Base-by-base conservation (phyloP, 2,888 invertebrate species). In the Hypolimnas misippus region DNA sequence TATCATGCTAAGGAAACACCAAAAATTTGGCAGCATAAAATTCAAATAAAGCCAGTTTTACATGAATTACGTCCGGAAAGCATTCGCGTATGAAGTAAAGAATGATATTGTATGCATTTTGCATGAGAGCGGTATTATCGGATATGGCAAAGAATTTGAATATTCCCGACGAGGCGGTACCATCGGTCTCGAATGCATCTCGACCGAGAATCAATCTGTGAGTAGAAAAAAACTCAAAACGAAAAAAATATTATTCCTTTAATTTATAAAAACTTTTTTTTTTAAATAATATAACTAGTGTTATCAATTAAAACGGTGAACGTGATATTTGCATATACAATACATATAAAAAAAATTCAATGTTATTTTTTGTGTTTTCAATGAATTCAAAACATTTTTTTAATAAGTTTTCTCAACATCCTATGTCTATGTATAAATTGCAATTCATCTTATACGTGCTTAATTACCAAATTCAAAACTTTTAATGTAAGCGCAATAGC, bases 31-130 rank as follows among this genome's bases (percentile, higher is more conserved):
- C 75, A 81, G 81, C 78, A 89, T 89, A 89, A 89, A 88, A 88
- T 86, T 89, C 86, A 82, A 84, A 89, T 89, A 85, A 85, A 81
- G 83, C 82, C 84, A 87, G 82, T 87, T 88, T 84, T 84, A 86
- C 82, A 87, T 91, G 89, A 91, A 89, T 91, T 89, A 91, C 85
- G 81, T 70, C 71, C 76, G 78, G 79, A 70, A 80, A 83, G 82
- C 81, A 87, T 85, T 82, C 85, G 79, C 79, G 86, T 85, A 87
- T 83, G 84, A 82, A 84, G 85, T 86, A 87, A 90, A 88, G 86
- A 87, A 90, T 89, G 87, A 88, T 89, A 90, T 88, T 90, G 88
- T 87, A 88, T 91, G 90, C 89, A 91, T 89, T 90, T 90, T 90
- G 84, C 87, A 90, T 89, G 89, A 87, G 86, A 82, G 77, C 73